Evolutionary conservation across 2,888 invertebrate genomes (phyloP), one percentile per base, ranked within the genome.

Genomic region (Andrena fulva): DNA sequence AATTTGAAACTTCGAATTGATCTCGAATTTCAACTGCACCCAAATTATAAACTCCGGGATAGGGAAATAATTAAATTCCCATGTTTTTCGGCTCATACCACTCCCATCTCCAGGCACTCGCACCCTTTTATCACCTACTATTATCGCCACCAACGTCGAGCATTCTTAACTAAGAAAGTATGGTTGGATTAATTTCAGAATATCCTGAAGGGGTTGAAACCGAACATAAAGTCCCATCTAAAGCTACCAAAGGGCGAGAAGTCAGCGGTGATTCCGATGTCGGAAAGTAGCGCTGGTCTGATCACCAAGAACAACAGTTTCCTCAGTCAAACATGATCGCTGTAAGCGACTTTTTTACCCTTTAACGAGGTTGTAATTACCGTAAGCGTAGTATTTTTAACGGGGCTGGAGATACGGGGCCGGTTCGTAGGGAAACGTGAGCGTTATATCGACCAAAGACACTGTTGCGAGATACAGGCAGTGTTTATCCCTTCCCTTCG

Each of bases 201-300:
- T 84, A 84, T 95, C n/a, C 86, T 92, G 68, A 93, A 93, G 66
- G 95, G 95, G 20, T 77, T 95, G 3, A 90, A 94, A 72, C 95
- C 95, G 2, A 94, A 94, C 73, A 94, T 95, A 62, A 95, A 95
- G 79, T 94, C 92, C 24, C 89, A 93, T 67, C 85, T 91, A 3
- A 94, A 94, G 77, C 80, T 95, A 77, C 94, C 95, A 8, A 93
- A 94, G 62, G 93, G 94, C 67, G 94, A 94, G 78, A 94, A 94
- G 84, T 92, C 93, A 42, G 93, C 94, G 1, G 94, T 94, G n/a
- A 93, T 95, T 70, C 93, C 95, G 8, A 94, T 95, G 92, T 95
- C 95, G 0, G 95, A 95, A 84, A 95, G 95, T 87, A 94, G 94
- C 80, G 94, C 94, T 2, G 94, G 94, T 50, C 92, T 94, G 67